These are phyloP conservation scores for Chrosomus eos DNA, from an alignment of 2,797 vertebrate species.

Conservation along the genomic window DNA sequence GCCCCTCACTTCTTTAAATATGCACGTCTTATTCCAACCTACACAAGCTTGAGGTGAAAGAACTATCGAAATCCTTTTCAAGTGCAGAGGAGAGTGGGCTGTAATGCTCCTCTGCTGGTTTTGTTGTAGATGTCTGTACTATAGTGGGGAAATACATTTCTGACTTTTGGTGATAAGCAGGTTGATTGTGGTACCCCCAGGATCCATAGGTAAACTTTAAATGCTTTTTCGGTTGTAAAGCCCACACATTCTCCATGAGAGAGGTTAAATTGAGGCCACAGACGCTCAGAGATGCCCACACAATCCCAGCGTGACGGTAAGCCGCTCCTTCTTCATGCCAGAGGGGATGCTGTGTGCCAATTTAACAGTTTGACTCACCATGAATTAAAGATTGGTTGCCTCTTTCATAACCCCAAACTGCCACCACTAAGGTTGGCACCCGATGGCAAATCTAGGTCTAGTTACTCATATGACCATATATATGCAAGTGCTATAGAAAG, in stretches of 20 bases:
- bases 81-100: slow-evolving; percentile 1
- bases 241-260: slow-evolving; percentile 36
- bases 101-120: neutral
- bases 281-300: slow-evolving; percentile 53
- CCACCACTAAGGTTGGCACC: neutral
- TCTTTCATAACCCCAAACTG: slow-evolving; percentile 44
- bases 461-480: neutral
- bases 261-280: slow-evolving; percentile 31
- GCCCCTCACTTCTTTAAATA: slow-evolving; percentile 57
- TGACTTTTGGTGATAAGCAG: slow-evolving; percentile 17
- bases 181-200: slow-evolving; percentile 22
- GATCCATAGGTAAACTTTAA: slow-evolving; percentile 64
- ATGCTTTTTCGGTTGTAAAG: slow-evolving; percentile 19
- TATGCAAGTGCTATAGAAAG: neutral
- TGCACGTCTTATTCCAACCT: slow-evolving; percentile 59
- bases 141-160: neutral
- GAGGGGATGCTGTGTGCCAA: neutral
- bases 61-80: neutral
- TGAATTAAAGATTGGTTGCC: slow-evolving; percentile 76
- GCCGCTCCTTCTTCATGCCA: neutral
- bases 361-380: slow-evolving; percentile 51
- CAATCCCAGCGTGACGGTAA: slow-evolving; percentile 56
- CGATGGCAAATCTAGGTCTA: neutral
- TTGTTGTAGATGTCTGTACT: slow-evolving; percentile 7
- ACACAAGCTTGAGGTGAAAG: slow-evolving; percentile 57